phyloP scores from a whole-genome alignment of 2,888 invertebrate genomes.

The Frankliniella fusca region DNA sequence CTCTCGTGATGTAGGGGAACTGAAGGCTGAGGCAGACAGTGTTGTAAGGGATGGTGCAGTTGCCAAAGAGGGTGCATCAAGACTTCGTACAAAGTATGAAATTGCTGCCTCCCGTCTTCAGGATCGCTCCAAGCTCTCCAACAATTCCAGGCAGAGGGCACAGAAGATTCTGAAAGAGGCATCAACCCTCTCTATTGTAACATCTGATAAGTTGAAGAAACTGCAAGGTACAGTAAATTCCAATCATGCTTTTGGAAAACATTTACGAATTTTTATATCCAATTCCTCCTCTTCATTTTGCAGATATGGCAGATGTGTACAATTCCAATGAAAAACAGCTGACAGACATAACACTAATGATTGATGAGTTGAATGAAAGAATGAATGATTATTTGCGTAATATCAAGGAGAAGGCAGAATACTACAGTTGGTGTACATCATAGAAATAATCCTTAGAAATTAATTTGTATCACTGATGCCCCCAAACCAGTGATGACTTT shows the following conservation, averaged over 20 bases:
- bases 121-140: constrained; percentile 68
- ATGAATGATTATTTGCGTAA: constrained; percentile 59
- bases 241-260: constrained; percentile 25
- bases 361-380: constrained; percentile 58
- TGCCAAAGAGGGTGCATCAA: constrained; percentile 58
- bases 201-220: constrained; percentile 67
- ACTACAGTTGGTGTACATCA: constrained; percentile 57
- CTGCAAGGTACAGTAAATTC: constrained; percentile 53
- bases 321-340: constrained; percentile 61
- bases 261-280: constrained; percentile 31
- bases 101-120: constrained; percentile 67
- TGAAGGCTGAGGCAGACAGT: constrained; percentile 68
- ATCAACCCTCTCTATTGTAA: constrained; percentile 74
- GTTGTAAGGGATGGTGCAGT: constrained; percentile 68
- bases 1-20: constrained; percentile 74
- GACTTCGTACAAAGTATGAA: constrained; percentile 65
- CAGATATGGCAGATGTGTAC: constrained; percentile 63
- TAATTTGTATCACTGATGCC: neutral
- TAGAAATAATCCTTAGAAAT: constrained; percentile 33
- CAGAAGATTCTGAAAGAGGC: constrained; percentile 74
- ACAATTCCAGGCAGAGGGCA: constrained; percentile 72
- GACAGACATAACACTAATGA: constrained; percentile 55
- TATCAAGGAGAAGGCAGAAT: constrained; percentile 59
- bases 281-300: constrained; percentile 38
- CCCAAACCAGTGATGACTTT: neutral